Conservation (phyloP, 2,113 vertebrate genomes). For the Gymnorhina tibicen region DNA sequence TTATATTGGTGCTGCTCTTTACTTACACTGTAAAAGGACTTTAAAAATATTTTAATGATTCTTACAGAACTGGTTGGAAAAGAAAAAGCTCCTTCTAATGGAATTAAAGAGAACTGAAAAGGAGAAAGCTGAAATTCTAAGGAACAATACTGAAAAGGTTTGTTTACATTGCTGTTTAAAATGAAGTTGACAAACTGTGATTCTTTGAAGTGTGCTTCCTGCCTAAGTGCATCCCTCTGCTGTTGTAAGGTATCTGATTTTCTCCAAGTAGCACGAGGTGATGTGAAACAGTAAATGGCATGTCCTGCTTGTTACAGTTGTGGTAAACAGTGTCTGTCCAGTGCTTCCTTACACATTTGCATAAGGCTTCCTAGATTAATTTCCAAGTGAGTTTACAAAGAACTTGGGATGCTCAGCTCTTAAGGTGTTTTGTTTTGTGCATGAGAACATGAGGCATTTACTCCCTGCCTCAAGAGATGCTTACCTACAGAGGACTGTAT, state of each 20-base stretch:
- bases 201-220: neutral
- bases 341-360: neutral
- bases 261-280: neutral
- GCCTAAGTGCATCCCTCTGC: neutral
- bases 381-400: neutral
- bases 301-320: neutral
- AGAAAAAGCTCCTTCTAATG: conserved; percentile 79
- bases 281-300: neutral
- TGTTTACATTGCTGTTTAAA: neutral
- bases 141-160: conserved; percentile 79
- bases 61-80: conserved; percentile 88
- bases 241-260: neutral
- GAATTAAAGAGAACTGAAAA: conserved; percentile 77
- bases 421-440: neutral
- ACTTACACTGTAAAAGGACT: neutral
- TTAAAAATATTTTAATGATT: neutral
- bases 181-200: neutral
- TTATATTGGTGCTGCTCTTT: neutral
- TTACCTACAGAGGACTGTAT: neutral
- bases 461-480: neutral
- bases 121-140: conserved; percentile 78
- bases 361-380: neutral
- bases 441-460: neutral
- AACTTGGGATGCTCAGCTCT: neutral
- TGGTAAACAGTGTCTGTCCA: neutral